Evolutionary conservation across 2,888 invertebrate species (phyloP), one percentile per base, ranked within the genome.

Genomic region (Epistrophe eligans): DNA sequence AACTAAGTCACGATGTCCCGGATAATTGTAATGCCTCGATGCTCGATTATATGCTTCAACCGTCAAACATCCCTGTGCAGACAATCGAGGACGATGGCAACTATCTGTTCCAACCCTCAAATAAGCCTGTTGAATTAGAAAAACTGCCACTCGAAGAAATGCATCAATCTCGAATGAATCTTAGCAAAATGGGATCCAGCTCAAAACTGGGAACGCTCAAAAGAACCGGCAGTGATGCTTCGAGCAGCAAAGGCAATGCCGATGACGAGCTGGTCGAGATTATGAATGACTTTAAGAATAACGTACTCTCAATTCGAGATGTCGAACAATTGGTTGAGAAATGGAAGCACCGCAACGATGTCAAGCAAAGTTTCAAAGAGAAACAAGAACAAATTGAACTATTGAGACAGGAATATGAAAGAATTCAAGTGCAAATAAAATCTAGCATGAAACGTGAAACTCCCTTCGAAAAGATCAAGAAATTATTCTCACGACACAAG

Each of bases 271-370:
- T 98, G 80, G 95, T 96, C 4, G 97, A 97, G 93, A 97, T 98
- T 70, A 97, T 98, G 91, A 97, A 96, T 90, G 97, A 97, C 90
- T 97, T 97, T 90, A 97, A 98, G 92, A 97, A 97, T 90, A 97
- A 97, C 90, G 97, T 97, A 4, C 96, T 97, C 89, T 96, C 97
- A 0, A 96, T 98, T 90, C 94, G 95, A 0, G 97, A 97, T 93
- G 97, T 97, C 0, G 97, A 97, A 92, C 95, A 96, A 89, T 93
- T 98, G 70, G 97, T 98, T 1, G 96, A 96, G 92, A 96, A 96
- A 90, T 98, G 98, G 98, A 95, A 95, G 90, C 97, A 96, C 89
- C 94, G 97, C 77, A 97, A 97, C 90, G 97, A 97, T 91, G 97
- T 97, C 0, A 96, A 97, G 90, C 97, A 96, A 90, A 97, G 97